Conservation (phyloP, 2,113 vertebrate species). For the Chiloscyllium plagiosum region DNA sequence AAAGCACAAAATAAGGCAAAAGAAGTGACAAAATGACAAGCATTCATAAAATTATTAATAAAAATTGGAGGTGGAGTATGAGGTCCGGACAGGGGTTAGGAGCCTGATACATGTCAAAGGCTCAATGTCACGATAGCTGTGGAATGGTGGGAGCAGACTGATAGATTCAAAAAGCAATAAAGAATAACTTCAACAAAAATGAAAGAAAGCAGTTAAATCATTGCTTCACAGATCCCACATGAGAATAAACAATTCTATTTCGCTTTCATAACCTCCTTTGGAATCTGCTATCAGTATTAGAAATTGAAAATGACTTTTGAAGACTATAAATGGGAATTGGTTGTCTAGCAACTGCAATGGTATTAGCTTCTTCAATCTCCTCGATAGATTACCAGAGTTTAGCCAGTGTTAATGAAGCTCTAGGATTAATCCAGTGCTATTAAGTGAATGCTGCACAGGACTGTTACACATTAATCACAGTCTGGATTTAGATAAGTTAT, state of each 20-base stretch:
- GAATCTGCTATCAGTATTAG: not conserved
- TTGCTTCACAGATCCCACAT: not conserved
- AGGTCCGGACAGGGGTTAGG: not conserved
- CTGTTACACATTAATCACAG: not conserved
- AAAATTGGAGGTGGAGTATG: not conserved
- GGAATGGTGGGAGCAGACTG: not conserved
- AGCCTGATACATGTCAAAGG: not conserved
- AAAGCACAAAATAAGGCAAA: too few relatives aligned
- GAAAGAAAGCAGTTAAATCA: not conserved
- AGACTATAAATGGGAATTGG: slow-evolving; percentile 19
- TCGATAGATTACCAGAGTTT: not conserved
- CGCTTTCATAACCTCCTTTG: not conserved
- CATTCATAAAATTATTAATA: not conserved
- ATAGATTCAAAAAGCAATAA: not conserved
- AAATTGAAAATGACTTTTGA: not conserved
- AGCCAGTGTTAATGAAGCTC: not conserved
- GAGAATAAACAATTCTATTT: not conserved
- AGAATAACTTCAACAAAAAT: not conserved
- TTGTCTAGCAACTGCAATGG: not conserved
- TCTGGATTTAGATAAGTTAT: not conserved
- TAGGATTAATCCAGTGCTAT: not conserved
- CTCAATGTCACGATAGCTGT: not conserved
- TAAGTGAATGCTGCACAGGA: not conserved
- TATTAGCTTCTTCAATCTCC: not conserved
- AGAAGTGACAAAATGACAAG: not conserved